These are phyloP conservation scores for Oasisia sp. DNA, from an alignment of 2,888 invertebrate genomes.

Conservation along the genomic window DNA sequence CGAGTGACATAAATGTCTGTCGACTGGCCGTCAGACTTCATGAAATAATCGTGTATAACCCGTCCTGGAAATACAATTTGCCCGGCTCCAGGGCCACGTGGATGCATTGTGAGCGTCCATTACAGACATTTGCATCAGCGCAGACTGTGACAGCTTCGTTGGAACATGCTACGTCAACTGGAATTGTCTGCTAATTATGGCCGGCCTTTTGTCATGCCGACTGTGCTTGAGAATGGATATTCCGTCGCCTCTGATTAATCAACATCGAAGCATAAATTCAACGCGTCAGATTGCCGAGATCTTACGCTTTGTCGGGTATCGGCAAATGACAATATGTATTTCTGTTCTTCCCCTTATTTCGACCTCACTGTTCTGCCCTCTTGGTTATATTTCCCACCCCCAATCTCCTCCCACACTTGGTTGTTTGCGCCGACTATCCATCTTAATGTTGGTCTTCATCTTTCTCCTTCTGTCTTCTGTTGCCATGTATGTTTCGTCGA, in stretches of 20 bases:
- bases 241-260: background rate
- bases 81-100: background rate
- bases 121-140: background rate
- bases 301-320: background rate
- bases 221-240: background rate
- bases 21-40: background rate
- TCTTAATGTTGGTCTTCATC: too few species aligned
- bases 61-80: background rate
- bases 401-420: too few species aligned
- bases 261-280: slow-evolving; percentile 2
- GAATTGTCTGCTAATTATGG: slow-evolving; percentile 17
- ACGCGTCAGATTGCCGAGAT: background rate
- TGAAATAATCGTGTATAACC: slow-evolving; percentile 12
- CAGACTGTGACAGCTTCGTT: slow-evolving; percentile 1
- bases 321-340: background rate
- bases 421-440: too few species aligned
- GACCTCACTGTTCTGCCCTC: too few species aligned
- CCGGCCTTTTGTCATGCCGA: background rate
- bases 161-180: background rate
- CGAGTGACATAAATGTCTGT: background rate
- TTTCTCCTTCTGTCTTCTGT: too few species aligned
- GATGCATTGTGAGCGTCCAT: background rate
- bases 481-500: too few species aligned
- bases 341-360: background rate
- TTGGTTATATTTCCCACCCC: too few species aligned